Percentiles rank a stretch among this genome's conserved stretches.
Evolutionary conservation across 1,140 invertebrate genomes (phyloP).

Genomic region (Ostrea denselamellosa): DNA sequence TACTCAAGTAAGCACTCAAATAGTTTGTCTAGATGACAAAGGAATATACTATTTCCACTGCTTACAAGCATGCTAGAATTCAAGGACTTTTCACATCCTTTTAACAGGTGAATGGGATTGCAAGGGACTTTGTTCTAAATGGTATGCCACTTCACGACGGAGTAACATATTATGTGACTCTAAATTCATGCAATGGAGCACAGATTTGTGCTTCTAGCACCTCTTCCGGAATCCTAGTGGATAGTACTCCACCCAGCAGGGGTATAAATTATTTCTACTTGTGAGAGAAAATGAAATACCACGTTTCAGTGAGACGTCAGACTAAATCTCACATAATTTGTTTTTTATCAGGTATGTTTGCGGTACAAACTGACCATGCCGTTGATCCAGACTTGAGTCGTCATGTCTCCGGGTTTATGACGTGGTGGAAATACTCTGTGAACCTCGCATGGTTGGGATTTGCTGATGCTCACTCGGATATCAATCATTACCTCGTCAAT

Average conservation of each 20-base stretch:
- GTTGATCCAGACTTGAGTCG: constrained; percentile 47
- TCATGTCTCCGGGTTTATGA: constrained; percentile 53
- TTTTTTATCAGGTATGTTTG: constrained; percentile 60
- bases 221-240: constrained; percentile 47
- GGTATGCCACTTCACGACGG: constrained; percentile 58
- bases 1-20: constrained; percentile 45
- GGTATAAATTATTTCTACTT: constrained; percentile 35
- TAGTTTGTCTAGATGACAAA: neutral
- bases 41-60: neutral
- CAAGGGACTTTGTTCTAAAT: constrained; percentile 50
- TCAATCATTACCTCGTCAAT: constrained; percentile 54
- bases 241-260: constrained; percentile 55
- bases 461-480: constrained; percentile 59
- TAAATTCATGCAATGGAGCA: constrained; percentile 61
- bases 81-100: neutral
- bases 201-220: constrained; percentile 49
- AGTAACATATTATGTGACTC: constrained; percentile 56
- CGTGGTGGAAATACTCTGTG: constrained; percentile 45
- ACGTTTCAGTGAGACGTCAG: neutral
- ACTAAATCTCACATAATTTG: neutral
- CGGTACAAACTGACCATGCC: constrained; percentile 58
- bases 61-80: neutral
- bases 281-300: neutral
- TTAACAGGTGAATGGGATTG: constrained; percentile 49
- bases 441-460: constrained; percentile 63